Conservation (phyloP, 1,140 invertebrate species). For the Orchestia grillus region DNA sequence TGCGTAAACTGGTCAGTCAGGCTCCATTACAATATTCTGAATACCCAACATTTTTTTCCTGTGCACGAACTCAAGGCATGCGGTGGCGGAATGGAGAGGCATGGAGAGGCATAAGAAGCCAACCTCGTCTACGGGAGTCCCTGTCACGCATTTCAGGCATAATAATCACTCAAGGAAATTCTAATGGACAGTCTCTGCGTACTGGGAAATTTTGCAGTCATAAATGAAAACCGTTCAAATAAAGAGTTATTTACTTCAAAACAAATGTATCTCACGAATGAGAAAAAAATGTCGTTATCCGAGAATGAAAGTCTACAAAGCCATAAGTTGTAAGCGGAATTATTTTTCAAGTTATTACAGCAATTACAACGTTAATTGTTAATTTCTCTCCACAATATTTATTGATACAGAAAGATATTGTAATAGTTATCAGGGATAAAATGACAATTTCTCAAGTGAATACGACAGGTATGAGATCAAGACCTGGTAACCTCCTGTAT, state of each 20-base stretch:
- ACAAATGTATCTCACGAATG: not conserved
- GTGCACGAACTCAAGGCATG: not conserved
- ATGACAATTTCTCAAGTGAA: not conserved
- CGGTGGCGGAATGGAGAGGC: not conserved
- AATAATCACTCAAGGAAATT: not conserved
- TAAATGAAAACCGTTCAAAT: not conserved
- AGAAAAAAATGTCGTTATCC: not conserved
- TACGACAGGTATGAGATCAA: not conserved
- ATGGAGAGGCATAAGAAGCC: not conserved
- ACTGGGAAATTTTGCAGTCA: not conserved
- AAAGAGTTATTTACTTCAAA: not conserved
- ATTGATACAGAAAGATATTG: not conserved
- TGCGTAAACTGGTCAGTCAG: not conserved
- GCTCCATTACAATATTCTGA: not conserved
- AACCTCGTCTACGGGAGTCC: not conserved
- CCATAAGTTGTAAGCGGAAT: not conserved
- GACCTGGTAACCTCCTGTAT: too few relatives aligned
- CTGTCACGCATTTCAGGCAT: not conserved
- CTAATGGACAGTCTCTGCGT: not conserved
- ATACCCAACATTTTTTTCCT: not conserved
- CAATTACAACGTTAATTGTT: not conserved
- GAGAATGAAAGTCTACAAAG: not conserved
- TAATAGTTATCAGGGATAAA: not conserved
- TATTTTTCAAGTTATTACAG: not conserved
- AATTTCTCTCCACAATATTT: not conserved